Percentiles rank a stretch among this genome's conserved stretches.
Evolutionary conservation across 2,113 vertebrate species (phyloP).

Genomic region (Anhinga anhinga): DNA sequence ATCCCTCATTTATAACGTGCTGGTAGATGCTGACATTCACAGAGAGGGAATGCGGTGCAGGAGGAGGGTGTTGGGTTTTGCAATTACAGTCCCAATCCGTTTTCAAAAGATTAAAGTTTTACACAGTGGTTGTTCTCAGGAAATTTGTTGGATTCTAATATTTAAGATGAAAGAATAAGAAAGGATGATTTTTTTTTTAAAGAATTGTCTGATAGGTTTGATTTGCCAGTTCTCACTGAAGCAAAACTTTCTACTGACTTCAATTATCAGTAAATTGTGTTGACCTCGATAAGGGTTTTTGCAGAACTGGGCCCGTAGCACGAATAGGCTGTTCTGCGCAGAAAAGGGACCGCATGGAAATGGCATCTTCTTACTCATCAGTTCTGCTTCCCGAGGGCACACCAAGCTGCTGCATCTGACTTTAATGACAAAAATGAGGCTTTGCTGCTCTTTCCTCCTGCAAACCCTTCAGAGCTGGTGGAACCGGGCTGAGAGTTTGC

Average conservation of each 20-base stretch:
- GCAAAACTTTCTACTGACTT: slow-evolving; percentile 45
- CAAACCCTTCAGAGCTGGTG: neutral
- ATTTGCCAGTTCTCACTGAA: slow-evolving; percentile 27
- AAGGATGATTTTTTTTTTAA: neutral
- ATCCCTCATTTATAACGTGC: neutral
- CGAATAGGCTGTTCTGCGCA: neutral
- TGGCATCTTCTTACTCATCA: slow-evolving; percentile 43
- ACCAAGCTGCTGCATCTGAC: neutral
- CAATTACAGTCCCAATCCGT: slow-evolving; percentile 30
- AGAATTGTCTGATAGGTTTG: slow-evolving; percentile 37
- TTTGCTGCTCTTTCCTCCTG: neutral
- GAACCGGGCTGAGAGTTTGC: fast-evolving
- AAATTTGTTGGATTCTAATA: slow-evolving; percentile 52
- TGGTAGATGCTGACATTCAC: neutral
- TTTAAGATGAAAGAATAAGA: slow-evolving; percentile 52
- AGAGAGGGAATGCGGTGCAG: neutral
- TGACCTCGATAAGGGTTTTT: slow-evolving; percentile 47
- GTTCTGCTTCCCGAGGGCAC: slow-evolving; percentile 30
- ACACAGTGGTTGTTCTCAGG: slow-evolving; percentile 32
- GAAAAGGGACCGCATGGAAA: slow-evolving; percentile 20
- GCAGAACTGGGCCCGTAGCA: neutral
- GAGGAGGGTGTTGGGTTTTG: neutral
- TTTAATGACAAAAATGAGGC: neutral
- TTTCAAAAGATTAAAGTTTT: slow-evolving; percentile 59
- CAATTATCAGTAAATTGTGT: slow-evolving; percentile 52